Conservation (phyloP, 2,888 invertebrate species). For the Caenorhabditis japonica region DNA sequence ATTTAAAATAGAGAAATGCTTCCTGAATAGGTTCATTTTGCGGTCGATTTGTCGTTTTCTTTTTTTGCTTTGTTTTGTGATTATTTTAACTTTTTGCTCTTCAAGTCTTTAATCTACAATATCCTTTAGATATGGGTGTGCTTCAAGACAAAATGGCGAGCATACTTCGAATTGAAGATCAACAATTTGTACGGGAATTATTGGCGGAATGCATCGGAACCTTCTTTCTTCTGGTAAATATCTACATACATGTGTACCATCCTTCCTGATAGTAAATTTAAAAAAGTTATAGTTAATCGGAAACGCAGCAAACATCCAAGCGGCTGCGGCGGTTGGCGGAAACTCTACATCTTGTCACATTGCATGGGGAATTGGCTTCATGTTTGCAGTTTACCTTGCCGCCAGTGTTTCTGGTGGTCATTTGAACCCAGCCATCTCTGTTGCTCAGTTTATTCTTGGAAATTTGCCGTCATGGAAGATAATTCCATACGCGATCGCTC, state of each 20-base stretch:
- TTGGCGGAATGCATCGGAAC: slow-evolving; percentile 75
- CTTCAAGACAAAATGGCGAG: slow-evolving; percentile 61
- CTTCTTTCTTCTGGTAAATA: slow-evolving; percentile 69
- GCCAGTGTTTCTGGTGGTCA: slow-evolving; percentile 73
- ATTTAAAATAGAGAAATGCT: slow-evolving; percentile 35
- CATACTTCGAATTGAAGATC: slow-evolving; percentile 63
- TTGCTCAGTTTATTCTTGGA: slow-evolving; percentile 68
- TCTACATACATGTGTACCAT: too few relatives aligned
- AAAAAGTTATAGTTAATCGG: slow-evolving; percentile 69
- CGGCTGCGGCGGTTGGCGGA: slow-evolving; percentile 63
- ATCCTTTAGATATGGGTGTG: slow-evolving; percentile 46
- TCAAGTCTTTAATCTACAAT: too few relatives aligned
- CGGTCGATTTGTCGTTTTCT: slow-evolving; percentile 10
- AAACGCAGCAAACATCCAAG: slow-evolving; percentile 74
- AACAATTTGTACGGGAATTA: slow-evolving; percentile 64
- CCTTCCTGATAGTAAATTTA: too few relatives aligned
- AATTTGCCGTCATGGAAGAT: slow-evolving; percentile 63
- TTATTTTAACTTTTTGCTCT: not conserved
- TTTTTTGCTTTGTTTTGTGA: not conserved
- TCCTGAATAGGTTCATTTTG: slow-evolving; percentile 34
- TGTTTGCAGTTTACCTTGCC: slow-evolving; percentile 74
- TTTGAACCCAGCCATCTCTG: slow-evolving; percentile 73
- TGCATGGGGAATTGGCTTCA: slow-evolving; percentile 76
- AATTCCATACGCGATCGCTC: slow-evolving; percentile 64
- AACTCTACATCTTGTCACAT: slow-evolving; percentile 66